Conservation (phyloP, 2,113 vertebrate genomes). For the Erythrolamprus reginae region DNA sequence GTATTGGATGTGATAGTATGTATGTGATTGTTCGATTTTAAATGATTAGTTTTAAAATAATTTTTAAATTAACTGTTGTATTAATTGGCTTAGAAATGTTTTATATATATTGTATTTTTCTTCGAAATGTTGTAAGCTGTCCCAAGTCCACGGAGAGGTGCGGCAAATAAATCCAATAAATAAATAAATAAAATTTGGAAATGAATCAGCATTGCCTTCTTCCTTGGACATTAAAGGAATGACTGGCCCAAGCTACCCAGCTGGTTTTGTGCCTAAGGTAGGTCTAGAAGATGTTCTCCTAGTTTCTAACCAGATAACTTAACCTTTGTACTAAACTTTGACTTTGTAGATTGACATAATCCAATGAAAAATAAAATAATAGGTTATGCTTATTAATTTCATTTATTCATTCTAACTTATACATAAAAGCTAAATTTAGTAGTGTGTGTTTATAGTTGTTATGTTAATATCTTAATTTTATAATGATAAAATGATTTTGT, state of each 20-base stretch:
- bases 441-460: background rate
- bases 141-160: too few species aligned
- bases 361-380: background rate
- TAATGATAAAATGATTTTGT: background rate
- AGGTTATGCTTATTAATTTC: background rate
- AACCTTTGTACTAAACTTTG: background rate
- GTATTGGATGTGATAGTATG: too few species aligned
- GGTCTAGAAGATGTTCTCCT: background rate
- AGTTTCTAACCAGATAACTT: background rate
- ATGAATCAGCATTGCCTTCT: background rate
- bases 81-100: too few species aligned
- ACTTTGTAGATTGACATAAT: too few species aligned
- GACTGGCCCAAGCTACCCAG: background rate
- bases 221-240: background rate
- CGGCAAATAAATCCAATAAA: too few species aligned
- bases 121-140: too few species aligned
- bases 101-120: too few species aligned
- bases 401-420: background rate
- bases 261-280: background rate
- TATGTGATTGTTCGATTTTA: too few species aligned
- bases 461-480: background rate
- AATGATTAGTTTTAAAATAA: too few species aligned
- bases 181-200: too few species aligned
- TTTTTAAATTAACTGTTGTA: too few species aligned
- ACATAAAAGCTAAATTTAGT: background rate